Evolutionary conservation across 2,113 vertebrate species (phyloP).

Genomic region (Lycocorax pyrrhopterus): DNA sequence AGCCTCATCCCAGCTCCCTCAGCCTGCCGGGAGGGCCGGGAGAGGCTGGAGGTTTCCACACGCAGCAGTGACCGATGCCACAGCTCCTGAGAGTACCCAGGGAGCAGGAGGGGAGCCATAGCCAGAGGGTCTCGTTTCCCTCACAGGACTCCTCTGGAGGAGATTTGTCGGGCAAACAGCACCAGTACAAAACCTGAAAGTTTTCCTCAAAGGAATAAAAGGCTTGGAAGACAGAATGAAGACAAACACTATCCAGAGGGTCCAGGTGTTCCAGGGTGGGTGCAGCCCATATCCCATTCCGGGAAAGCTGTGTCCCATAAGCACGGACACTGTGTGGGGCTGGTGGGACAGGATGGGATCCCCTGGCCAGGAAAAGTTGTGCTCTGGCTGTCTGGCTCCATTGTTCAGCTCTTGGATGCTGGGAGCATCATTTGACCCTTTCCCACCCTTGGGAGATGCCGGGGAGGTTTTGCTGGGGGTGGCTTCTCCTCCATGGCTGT

Average conservation of each 20-base stretch:
- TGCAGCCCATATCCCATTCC: accelerated
- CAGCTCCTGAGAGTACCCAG: neutral
- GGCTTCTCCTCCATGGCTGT: neutral
- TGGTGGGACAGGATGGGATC: neutral
- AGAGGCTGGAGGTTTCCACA: neutral
- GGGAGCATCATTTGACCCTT: neutral
- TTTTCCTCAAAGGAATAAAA: neutral
- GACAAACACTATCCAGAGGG: neutral
- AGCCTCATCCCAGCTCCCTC: neutral
- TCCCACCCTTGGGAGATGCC: accelerated
- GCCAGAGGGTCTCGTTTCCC: neutral
- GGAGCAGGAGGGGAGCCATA: neutral
- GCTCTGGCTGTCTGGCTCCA: neutral
- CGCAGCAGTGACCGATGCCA: neutral
- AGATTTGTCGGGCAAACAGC: neutral
- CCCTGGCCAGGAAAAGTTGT: neutral
- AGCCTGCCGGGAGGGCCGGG: neutral
- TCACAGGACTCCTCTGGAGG: neutral
- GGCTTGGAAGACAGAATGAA: neutral
- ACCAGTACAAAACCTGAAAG: neutral
- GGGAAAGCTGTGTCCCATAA: neutral
- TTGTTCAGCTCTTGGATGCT: neutral
- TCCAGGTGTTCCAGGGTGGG: neutral
- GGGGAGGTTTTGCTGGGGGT: neutral
- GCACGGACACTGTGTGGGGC: no score